Evolutionary conservation across 30 jellyfish, hydroid and myxozoan genomes (phyloP).

Genomic region (Mastigias papua): DNA sequence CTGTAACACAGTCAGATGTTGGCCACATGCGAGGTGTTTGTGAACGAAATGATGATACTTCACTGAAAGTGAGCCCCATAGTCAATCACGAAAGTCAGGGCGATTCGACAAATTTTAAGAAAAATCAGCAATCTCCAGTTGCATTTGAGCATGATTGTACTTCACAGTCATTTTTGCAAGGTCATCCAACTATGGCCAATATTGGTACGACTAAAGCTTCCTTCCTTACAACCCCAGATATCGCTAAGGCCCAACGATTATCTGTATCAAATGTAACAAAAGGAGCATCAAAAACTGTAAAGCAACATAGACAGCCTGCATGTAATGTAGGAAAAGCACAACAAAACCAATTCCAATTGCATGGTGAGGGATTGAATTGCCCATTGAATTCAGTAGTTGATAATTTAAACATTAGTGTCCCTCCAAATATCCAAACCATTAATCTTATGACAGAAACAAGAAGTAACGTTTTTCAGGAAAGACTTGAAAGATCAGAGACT

Average conservation of each 20-base stretch:
- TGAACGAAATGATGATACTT: neutral
- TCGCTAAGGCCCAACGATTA: neutral
- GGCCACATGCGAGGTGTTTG: neutral
- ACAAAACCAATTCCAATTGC: neutral
- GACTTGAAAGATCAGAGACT: slow-evolving; percentile 49
- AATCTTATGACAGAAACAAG: slow-evolving; percentile 29
- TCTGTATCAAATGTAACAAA: neutral
- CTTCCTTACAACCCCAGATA: neutral
- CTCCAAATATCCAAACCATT: slow-evolving; percentile 44
- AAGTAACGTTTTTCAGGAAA: neutral
- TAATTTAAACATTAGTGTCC: slow-evolving; percentile 33
- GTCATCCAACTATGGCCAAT: slow-evolving; percentile 57
- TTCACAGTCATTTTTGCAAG: slow-evolving; percentile 12
- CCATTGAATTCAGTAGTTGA: neutral
- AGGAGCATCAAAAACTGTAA: neutral
- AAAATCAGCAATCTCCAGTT: neutral
- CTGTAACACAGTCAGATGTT: neutral
- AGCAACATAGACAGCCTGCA: neutral
- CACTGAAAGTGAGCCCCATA: neutral
- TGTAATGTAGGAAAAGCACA: neutral
- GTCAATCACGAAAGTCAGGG: neutral
- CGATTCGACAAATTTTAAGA: neutral
- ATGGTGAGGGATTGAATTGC: neutral
- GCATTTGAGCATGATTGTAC: neutral
- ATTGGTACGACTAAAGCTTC: neutral